These are phyloP conservation scores for Empidonax alnorum DNA, from an alignment of 2,113 vertebrate genomes.

Conservation along the genomic window DNA sequence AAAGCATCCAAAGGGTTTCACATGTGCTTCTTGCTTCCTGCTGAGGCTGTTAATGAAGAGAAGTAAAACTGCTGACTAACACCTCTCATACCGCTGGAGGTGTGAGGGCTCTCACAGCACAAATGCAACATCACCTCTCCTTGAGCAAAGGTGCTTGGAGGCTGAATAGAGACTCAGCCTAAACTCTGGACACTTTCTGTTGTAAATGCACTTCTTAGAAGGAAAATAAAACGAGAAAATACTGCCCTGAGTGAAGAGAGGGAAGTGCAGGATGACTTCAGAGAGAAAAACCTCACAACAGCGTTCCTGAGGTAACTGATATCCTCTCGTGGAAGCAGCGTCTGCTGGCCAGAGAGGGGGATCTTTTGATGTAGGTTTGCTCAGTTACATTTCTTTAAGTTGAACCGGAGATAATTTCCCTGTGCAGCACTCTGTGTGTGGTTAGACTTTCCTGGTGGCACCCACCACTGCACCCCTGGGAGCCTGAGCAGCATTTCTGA, in stretches of 20 bases:
- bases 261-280: background rate
- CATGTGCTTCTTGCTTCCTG: background rate
- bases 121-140: background rate
- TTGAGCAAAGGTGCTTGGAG: background rate
- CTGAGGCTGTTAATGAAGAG: constrained; percentile 39
- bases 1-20: background rate
- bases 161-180: background rate
- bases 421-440: background rate
- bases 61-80: constrained; percentile 47
- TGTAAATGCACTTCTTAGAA: background rate
- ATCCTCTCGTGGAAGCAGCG: background rate
- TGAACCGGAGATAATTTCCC: background rate
- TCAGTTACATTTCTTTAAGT: background rate
- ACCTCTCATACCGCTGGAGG: background rate
- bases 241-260: background rate
- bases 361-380: background rate
- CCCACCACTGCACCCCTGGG: background rate
- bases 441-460: background rate
- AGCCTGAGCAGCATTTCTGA: background rate
- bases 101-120: background rate
- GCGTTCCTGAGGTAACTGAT: background rate
- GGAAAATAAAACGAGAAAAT: background rate
- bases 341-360: background rate
- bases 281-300: accelerated
- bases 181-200: background rate